Evolutionary conservation across 2,113 vertebrate species (phyloP).

Genomic region (Thermophis baileyi): DNA sequence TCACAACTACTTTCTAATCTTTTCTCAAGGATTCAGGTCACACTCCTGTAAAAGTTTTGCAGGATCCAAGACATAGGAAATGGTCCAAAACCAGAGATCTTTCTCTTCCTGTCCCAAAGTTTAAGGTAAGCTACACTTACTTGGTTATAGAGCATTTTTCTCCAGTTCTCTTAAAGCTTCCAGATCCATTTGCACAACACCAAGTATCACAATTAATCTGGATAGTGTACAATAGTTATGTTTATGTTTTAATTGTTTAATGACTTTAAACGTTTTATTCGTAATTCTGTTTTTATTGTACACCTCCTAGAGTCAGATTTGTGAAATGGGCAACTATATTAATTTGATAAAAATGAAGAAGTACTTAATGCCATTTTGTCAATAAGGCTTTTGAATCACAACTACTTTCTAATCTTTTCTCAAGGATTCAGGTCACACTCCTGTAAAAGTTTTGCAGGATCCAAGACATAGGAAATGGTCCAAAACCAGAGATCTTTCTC

Average conservation of each 20-base stretch:
- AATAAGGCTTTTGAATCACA: background rate
- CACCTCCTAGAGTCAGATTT: background rate
- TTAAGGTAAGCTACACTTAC: conserved; percentile 75
- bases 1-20: background rate
- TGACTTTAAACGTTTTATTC: background rate
- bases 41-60: conserved; percentile 81
- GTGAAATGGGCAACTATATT: background rate
- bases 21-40: conserved; percentile 81
- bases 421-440: conserved; percentile 84
- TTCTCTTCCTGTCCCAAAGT: conserved; percentile 87
- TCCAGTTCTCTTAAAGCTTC: background rate
- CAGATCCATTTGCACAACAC: background rate
- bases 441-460: conserved; percentile 84
- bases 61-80: conserved; percentile 84
- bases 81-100: conserved; percentile 88
- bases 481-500: conserved; percentile 82
- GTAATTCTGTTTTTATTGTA: background rate
- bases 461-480: conserved; percentile 87
- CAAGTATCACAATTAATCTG: background rate
- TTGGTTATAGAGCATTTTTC: background rate
- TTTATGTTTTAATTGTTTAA: background rate
- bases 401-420: background rate
- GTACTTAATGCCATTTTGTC: background rate
- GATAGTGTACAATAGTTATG: background rate
- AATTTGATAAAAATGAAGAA: background rate